phyloP scores from a whole-genome alignment of 2,113 vertebrate genomes.

The Maccullochella peelii region DNA sequence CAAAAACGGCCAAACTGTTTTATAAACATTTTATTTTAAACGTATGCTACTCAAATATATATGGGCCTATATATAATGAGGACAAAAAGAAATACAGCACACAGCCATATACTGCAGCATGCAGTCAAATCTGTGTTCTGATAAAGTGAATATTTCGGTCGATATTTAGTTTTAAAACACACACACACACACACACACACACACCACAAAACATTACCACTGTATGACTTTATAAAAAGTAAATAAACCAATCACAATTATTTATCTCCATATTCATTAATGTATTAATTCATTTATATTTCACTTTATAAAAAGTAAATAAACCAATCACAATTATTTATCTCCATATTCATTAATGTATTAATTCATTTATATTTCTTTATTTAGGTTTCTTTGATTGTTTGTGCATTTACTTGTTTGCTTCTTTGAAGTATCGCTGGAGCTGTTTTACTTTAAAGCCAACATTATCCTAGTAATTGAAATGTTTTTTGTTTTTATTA shows the following conservation, averaged over 20 bases:
- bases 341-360: too few relatives aligned
- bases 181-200: too few relatives aligned
- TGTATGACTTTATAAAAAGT: neutral
- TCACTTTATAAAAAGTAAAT: neutral
- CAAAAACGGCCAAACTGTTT: neutral
- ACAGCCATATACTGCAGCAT: neutral
- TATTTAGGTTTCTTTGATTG: neutral
- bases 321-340: neutral
- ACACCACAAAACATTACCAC: neutral
- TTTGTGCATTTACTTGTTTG: neutral
- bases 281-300: too few relatives aligned
- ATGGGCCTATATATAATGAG: too few relatives aligned
- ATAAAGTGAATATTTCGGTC: neutral
- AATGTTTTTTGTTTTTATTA: neutral
- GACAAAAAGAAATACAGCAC: neutral
- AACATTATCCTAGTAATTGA: neutral
- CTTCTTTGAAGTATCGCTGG: neutral
- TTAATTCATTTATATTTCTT: neutral
- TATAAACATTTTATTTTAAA: conserved; percentile 17
- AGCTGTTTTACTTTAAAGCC: neutral
- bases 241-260: neutral
- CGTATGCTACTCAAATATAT: neutral
- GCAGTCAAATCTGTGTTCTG: neutral
- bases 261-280: neutral
- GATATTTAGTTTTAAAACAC: neutral